Evolutionary conservation across 2,113 vertebrate species (phyloP).

Genomic region (Sinocyclocheilus anshuiensis): DNA sequence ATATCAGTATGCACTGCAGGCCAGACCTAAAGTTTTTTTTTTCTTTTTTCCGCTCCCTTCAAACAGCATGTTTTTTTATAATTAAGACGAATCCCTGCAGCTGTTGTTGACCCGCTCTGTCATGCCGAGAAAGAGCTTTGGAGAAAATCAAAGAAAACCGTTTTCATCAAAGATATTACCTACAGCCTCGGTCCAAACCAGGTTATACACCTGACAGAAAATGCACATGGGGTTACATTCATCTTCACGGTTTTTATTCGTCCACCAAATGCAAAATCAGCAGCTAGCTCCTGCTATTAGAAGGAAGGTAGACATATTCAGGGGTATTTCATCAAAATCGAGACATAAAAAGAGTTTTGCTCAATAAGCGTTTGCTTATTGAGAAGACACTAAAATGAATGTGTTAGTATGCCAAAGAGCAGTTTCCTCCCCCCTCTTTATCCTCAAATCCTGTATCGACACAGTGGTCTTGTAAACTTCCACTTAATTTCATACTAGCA

Average conservation of each 20-base stretch:
- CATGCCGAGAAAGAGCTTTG: slow-evolving; percentile 51
- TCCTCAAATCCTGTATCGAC: slow-evolving; percentile 11
- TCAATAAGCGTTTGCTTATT: background rate
- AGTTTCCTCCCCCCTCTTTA: background rate
- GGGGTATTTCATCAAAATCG: background rate
- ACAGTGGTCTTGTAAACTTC: slow-evolving; percentile 21
- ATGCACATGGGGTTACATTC: background rate
- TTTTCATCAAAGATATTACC: slow-evolving; percentile 44
- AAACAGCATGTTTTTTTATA: slow-evolving; percentile 61
- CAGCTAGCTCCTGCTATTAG: background rate
- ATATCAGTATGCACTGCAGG: slow-evolving; percentile 50
- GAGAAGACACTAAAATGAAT: background rate
- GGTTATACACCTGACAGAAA: slow-evolving; percentile 19
- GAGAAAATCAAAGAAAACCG: slow-evolving; percentile 62
- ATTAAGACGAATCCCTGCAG: slow-evolving; percentile 60
- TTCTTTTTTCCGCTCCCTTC: slow-evolving; percentile 38
- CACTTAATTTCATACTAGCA: slow-evolving; percentile 40
- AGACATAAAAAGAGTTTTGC: background rate
- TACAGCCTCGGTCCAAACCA: slow-evolving; percentile 23
- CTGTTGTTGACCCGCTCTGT: slow-evolving; percentile 61
- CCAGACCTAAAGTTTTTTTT: slow-evolving; percentile 38
- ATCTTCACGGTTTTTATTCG: background rate
- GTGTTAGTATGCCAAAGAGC: background rate
- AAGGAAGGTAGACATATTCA: background rate
- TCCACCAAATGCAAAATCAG: slow-evolving; percentile 1